phyloP scores from a whole-genome alignment of 2,797 vertebrate species.

The Myoxocephalus aenaeus region DNA sequence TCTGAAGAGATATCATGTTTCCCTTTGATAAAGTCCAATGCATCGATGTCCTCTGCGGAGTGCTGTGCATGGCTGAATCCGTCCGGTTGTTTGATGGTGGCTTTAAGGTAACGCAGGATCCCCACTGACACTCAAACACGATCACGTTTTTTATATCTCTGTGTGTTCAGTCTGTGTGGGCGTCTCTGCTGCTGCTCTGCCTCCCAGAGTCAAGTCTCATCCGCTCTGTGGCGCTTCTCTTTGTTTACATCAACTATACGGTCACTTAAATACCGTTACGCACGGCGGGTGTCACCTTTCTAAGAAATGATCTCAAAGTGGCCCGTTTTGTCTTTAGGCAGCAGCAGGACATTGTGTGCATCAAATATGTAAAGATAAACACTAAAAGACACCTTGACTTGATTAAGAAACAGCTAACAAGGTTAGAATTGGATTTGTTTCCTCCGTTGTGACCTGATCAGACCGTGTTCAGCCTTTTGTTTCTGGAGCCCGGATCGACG shows the following conservation, averaged over 20 bases:
- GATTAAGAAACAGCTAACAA: neutral
- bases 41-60: neutral
- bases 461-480: conserved; percentile 6
- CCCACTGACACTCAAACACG: conserved; percentile 27
- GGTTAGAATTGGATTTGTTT: neutral
- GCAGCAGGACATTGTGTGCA: neutral
- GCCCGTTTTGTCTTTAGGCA: neutral
- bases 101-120: conserved; percentile 3
- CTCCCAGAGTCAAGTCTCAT: conserved; percentile 18
- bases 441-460: neutral
- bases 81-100: conserved; percentile 21
- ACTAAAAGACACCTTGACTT: neutral
- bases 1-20: conserved; percentile 19
- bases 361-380: neutral
- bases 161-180: conserved; percentile 53
- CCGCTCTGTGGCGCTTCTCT: neutral
- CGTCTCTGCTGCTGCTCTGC: conserved; percentile 46
- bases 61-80: neutral
- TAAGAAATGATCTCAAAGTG: neutral
- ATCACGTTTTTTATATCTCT: conserved; percentile 31
- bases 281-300: conserved; percentile 26
- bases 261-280: neutral
- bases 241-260: conserved; percentile 18
- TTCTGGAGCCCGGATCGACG: conserved; percentile 40
- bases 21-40: neutral